Base-by-base conservation (phyloP, 2,113 vertebrate species). In the Phocoena sinus region DNA sequence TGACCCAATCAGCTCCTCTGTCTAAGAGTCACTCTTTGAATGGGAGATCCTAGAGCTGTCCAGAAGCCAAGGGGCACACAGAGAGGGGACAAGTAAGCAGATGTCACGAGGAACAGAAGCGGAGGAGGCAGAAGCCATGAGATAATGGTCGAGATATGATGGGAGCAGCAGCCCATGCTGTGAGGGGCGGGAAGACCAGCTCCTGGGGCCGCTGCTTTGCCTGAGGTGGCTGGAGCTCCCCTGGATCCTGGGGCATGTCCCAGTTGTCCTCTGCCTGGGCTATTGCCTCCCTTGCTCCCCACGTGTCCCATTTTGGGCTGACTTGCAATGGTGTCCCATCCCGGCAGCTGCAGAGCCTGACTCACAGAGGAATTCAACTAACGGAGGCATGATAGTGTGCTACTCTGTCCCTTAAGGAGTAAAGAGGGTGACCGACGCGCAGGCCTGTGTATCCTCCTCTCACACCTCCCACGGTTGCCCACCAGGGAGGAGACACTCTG, bases 281-380 rank as follows among this genome's bases (percentile, higher is more conserved):
- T 50, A 6, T 13, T 0, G 1, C 53, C 50, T 53, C 44, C 28
- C 20, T 63, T 31, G 10, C 15, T 31, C 26, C 28, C 83, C 67
- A 33, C 10, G 5, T 65, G 47, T 36, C 79, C 68, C 44, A 50
- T 83, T 50, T 68, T 65, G 36, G 71, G 21, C 70, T n/a, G n/a
- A 82, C 21, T 58, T 36, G 23, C 2, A 28, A n/a, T 89, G 63
- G 12, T 71, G 84, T 77, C 44, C 6, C 0, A 68, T 81, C 18
- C 62, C 58, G 44, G 7, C 58, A 92, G 83, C 74, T 8, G 4
- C 50, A 74, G 84, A 68, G 65, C 33, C n/a, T 50, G 60, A 4
- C 38, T 98, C 58, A 77, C 84, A n/a, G 92, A 92, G 87, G 56
- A 91, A 79, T 86, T 50, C 65, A 74, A 68, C 50, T 38, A 8